Base-by-base conservation (phyloP, 2,113 vertebrate genomes). In the Engraulis encrasicolus region DNA sequence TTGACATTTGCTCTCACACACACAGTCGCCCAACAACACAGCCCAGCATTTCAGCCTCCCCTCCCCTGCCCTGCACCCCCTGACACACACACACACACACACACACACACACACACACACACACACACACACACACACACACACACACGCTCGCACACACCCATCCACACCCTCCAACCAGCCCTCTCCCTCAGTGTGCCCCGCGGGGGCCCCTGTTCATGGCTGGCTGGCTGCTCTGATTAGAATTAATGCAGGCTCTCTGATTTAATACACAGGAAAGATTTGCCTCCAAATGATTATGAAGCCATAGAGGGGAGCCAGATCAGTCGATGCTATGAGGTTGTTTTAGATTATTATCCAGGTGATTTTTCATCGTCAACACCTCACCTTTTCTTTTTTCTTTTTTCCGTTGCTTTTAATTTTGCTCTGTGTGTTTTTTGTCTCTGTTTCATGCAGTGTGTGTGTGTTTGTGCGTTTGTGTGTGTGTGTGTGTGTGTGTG, bases 191-290 rank as follows among this genome's bases (percentile, higher is more conserved):
- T 14, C 52, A 1, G 52, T 48, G 40, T 45, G 40, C 80, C 85
- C 86, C 81, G 37, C 2, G 80, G 37, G 89, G 89, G 81, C 84
- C 61, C 34, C 83, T 86, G 87, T 89, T 91, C 92, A 93, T 86
- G 93, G 90, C 87, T 91, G 91, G 88, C 90, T 93, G 88, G 89
- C 85, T 91, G 78, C 49, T 18, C 91, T 93, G 90, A 94, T 93
- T 93, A 92, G 87, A 91, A 93, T 93, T 87, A 93, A 93, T 93
- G 89, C 88, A 84, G 80, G 87, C 40, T 82, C 66, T 83, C 87
- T 89, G 91, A 87, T 93, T 91, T 91, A 91, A 91, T 91, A 86
- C 86, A 90, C 88, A 89, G 91, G 78, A 78, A 85, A 90, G 91
- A 82, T 87, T 85, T 79, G 74, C 58, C 83, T 89, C 81, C 83